A percentile compares a stretch with the other conserved stretches of the same genome.
Conservation (phyloP, 2,888 invertebrate species). For the Tipula unca region DNA sequence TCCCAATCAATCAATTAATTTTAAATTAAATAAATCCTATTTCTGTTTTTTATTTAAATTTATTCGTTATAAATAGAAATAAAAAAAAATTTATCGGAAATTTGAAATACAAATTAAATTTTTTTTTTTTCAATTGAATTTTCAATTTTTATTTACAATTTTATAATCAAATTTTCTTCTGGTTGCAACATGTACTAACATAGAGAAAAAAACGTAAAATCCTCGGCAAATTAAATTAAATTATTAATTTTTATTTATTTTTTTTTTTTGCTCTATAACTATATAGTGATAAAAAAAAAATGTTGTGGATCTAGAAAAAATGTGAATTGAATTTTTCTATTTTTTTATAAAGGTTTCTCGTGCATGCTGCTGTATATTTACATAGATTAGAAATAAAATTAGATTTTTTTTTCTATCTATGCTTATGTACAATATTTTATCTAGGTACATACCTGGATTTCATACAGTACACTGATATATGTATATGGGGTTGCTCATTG, state of each 20-base stretch:
- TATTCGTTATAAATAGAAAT: neutral
- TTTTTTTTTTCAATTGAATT: neutral
- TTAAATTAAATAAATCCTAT: neutral
- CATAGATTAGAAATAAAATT: neutral
- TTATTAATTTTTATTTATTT: slow-evolving; percentile 14
- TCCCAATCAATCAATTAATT: neutral
- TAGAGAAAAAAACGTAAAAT: neutral
- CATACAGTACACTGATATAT: neutral
- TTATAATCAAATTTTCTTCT: neutral
- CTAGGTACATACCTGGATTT: neutral
- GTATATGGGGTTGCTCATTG: neutral
- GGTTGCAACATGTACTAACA: neutral
- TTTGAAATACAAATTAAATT: neutral
- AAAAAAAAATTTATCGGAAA: neutral
- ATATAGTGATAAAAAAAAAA: neutral
- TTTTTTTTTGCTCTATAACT: neutral
- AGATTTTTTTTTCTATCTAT: neutral
- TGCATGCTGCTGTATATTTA: neutral
- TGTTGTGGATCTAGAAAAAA: neutral
- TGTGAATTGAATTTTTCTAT: neutral
- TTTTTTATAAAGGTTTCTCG: neutral
- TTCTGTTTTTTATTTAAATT: neutral
- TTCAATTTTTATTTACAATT: slow-evolving; percentile 9
- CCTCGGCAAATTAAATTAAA: neutral
- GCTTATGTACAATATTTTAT: neutral